Base-by-base conservation (phyloP, 2,888 invertebrate genomes). In the Gymnocheta viridis region DNA sequence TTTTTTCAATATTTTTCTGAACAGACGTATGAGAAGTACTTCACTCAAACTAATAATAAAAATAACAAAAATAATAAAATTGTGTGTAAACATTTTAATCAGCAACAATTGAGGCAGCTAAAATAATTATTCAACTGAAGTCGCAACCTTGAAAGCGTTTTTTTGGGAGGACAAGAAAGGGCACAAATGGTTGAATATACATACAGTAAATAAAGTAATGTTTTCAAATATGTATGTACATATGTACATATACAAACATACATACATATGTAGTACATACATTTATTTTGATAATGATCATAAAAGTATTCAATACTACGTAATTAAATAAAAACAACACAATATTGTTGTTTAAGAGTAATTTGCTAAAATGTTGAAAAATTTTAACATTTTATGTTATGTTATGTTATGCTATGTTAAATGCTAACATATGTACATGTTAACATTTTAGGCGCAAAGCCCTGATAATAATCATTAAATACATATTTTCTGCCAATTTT, bases 51-150 rank as follows among this genome's bases (percentile, higher is more conserved):
- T 76, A 76, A 76, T 44, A 64, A 64, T 38, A 60, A 54, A 22
- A 70, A 70, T 7, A 54, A 54, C 5, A 60, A 58, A 47, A 49
- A 58, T 44, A 80, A 67, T 66, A 58, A 38, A 79, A 67, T 80
- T 80, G 79, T 76, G 24, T 70, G 74, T 66, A 83, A 83, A 83
- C 79, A 83, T 66, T 83, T 76, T 74, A 76, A 82, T 78, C 82
- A 66, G 58, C 17, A 76, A 19, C 47, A 79, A 64, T 79, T 79
- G 64, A 56, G 60, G 22, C 54, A 78, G 54, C 27, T 60, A 14
- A 51, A 70, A 62, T 12, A 51, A 9, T 51, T 41, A 67, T 22
- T 56, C 9, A 32, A 44, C 14, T 22, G 22, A 72, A 35, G 17
- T 12, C 2, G n/a, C n/a, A 56, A 70, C 5, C n/a, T 14, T 14